These are phyloP conservation scores for Brachirus orientalis DNA, from an alignment of 2,113 vertebrate species.

Conservation along the genomic window DNA sequence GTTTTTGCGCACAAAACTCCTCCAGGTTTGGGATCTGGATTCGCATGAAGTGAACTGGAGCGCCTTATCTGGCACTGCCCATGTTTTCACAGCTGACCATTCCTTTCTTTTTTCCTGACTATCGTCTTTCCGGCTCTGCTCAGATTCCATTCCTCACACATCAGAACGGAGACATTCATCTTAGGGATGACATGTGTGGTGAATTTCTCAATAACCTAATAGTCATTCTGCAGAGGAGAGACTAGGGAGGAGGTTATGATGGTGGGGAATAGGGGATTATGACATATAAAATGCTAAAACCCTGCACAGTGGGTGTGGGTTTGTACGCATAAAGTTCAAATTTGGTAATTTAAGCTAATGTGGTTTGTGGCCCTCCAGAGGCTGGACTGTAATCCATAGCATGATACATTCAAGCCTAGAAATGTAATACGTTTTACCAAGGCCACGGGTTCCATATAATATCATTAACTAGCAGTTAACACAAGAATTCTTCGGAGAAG, in stretches of 20 bases:
- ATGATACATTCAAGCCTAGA: constrained; percentile 86
- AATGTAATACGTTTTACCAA: constrained; percentile 86
- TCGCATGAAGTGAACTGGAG: constrained; percentile 75
- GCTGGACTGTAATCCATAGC: constrained; percentile 83
- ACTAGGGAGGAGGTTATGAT: constrained; percentile 48
- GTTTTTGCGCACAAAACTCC: constrained; percentile 56
- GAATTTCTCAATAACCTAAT: constrained; percentile 89
- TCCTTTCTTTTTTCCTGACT: constrained; percentile 75
- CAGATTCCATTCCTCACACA: constrained; percentile 87
- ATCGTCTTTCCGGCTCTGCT: constrained; percentile 84
- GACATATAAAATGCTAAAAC: constrained; percentile 89
- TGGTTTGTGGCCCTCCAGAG: constrained; percentile 87
- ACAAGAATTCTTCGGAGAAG: constrained; percentile 77
- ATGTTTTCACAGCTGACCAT: constrained; percentile 86
- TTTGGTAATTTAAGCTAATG: constrained; percentile 88
- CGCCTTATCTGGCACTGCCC: constrained; percentile 77
- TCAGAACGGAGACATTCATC: constrained; percentile 87
- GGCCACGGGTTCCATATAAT: constrained; percentile 85
- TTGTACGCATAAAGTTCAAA: constrained; percentile 83
- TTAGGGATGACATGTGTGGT: constrained; percentile 90
- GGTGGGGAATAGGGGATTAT: constrained; percentile 80
- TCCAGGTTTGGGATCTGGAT: constrained; percentile 61
- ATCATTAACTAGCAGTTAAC: constrained; percentile 82
- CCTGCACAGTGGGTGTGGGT: constrained; percentile 76
- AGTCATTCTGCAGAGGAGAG: constrained; percentile 78